Conservation (phyloP, 2,113 vertebrate genomes). For the Actenoides lindsayi region DNA sequence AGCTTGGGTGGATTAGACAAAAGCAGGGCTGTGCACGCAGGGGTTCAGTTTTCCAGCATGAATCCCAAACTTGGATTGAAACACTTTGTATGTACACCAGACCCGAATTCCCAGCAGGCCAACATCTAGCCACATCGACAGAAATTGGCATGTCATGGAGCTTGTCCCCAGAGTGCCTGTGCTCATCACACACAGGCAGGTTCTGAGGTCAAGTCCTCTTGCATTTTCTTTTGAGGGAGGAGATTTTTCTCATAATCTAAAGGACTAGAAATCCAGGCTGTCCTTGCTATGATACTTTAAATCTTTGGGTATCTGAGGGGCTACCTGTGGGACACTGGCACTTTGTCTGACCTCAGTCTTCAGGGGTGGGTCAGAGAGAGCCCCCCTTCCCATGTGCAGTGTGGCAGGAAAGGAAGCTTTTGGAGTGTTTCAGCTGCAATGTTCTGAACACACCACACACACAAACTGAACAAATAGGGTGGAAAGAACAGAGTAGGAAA, state of each 20-base stretch:
- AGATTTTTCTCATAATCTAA: not conserved
- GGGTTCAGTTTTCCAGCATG: not conserved
- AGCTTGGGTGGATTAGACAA: not conserved
- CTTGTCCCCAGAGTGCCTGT: not conserved
- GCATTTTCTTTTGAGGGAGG: not conserved
- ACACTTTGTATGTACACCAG: not conserved
- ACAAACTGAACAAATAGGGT: not conserved
- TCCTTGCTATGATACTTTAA: not conserved
- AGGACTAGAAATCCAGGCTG: not conserved
- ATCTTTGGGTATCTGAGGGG: not conserved
- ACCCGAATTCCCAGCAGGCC: not conserved
- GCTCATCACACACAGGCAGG: not conserved
- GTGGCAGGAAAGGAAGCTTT: not conserved
- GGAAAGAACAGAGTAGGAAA: not conserved
- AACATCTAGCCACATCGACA: not conserved
- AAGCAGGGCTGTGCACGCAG: not conserved
- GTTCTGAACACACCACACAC: not conserved
- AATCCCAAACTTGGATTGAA: not conserved
- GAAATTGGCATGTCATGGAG: not conserved
- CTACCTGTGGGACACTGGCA: not conserved
- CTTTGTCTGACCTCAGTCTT: not conserved
- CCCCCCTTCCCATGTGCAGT: too few species aligned
- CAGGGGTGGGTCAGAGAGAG: not conserved
- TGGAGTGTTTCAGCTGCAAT: not conserved
- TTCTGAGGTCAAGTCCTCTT: not conserved